phyloP scores from a whole-genome alignment of 2,888 invertebrate species.

The Drosophila helvetica region DNA sequence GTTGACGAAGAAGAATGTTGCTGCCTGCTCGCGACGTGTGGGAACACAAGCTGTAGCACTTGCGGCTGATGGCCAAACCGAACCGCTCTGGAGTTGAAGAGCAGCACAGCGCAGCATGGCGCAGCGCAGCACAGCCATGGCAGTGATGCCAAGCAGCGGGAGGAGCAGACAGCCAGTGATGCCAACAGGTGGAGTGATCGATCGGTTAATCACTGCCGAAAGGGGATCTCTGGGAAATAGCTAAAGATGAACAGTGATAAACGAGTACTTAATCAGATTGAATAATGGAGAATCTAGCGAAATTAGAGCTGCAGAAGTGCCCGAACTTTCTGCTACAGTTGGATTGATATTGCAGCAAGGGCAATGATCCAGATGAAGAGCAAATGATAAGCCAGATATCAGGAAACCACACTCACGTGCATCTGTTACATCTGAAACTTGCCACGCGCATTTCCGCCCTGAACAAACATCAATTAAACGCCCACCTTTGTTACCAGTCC shows the following conservation, averaged over 20 bases:
- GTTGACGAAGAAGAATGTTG: conserved; percentile 73
- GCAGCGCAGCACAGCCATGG: too few relatives aligned
- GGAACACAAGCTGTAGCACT: conserved; percentile 74
- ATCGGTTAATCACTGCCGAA: not conserved
- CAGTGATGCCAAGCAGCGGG: not conserved
- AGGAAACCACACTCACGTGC: not conserved
- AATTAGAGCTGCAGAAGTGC: too few relatives aligned
- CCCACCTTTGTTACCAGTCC: not conserved
- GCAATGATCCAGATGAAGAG: too few relatives aligned
- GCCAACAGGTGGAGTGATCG: not conserved
- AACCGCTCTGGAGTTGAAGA: conserved; percentile 1
- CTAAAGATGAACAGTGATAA: not conserved
- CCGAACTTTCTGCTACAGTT: too few relatives aligned
- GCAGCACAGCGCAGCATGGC: not conserved
- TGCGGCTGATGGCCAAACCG: conserved; percentile 57
- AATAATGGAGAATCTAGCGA: not conserved
- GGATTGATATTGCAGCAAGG: too few relatives aligned
- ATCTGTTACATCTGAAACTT: not conserved
- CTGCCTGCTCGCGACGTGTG: conserved; percentile 60
- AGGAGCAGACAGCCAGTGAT: not conserved
- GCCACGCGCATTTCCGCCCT: not conserved
- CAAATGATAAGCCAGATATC: not conserved
- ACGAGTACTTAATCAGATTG: not conserved
- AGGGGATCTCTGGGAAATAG: not conserved
- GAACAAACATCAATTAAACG: not conserved